Evolutionary conservation across 2,888 invertebrate genomes (phyloP).

Genomic region (Acronicta leporina): DNA sequence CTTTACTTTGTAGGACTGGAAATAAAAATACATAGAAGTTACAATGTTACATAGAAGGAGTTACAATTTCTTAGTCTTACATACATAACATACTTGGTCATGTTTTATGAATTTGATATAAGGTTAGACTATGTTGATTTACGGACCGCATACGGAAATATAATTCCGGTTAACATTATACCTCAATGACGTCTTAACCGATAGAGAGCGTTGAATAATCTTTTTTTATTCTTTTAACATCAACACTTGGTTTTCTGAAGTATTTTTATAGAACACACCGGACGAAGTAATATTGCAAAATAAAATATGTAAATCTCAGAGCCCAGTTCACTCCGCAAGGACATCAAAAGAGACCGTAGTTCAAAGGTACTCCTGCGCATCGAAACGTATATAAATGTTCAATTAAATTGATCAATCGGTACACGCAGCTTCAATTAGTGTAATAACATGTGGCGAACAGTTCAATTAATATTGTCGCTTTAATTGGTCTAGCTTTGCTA

Average conservation of each 20-base stretch:
- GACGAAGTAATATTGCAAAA: slow-evolving; percentile 15
- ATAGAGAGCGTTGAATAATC: too few species aligned
- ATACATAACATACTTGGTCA: too few species aligned
- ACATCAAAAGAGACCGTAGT: slow-evolving; percentile 43
- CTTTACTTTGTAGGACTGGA: neutral
- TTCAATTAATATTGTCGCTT: slow-evolving; percentile 54
- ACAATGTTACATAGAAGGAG: too few species aligned
- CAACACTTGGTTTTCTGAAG: too few species aligned
- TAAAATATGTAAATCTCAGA: slow-evolving; percentile 27
- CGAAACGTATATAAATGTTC: slow-evolving; percentile 61
- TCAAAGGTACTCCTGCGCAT: slow-evolving; percentile 46
- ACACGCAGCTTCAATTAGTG: slow-evolving; percentile 65
- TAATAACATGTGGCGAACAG: slow-evolving; percentile 44
- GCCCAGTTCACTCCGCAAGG: slow-evolving; percentile 24
- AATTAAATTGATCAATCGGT: slow-evolving; percentile 66
- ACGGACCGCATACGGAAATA: too few species aligned
- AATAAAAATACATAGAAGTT: too few species aligned
- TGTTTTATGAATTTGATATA: too few species aligned
- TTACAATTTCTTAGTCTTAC: too few species aligned
- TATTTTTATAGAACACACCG: too few species aligned
- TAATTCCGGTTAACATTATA: too few species aligned
- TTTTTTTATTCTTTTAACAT: too few species aligned
- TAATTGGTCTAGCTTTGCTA: slow-evolving; percentile 46
- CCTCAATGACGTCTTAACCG: too few species aligned
- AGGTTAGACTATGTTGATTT: neutral